A percentile compares a stretch with the other conserved stretches of the same genome.
Evolutionary conservation across 2,113 vertebrate genomes (phyloP).

Genomic region (Noctilio leporinus): DNA sequence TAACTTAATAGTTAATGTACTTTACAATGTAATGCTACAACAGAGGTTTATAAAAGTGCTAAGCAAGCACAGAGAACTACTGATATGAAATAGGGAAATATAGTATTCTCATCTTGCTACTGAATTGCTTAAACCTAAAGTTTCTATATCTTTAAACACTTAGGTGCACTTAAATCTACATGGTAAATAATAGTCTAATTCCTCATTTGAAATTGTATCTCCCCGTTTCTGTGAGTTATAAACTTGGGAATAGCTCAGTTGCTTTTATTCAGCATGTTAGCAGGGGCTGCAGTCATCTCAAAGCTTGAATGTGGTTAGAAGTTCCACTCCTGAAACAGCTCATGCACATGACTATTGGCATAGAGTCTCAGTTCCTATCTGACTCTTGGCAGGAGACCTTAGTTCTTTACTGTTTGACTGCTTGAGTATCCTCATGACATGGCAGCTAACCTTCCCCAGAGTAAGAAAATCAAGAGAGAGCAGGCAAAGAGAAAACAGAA

Average conservation of each 20-base stretch:
- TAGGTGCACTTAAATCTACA: not conserved
- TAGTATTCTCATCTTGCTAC: not conserved
- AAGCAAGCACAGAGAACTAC: not conserved
- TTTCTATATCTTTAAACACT: not conserved
- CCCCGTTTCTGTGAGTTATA: not conserved
- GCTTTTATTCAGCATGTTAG: not conserved
- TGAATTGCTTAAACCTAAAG: not conserved
- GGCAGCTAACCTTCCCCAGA: not conserved
- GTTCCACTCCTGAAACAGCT: not conserved
- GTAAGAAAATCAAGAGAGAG: not conserved
- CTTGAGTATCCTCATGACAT: not conserved
- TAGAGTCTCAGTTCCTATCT: not conserved
- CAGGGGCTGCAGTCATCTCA: not conserved
- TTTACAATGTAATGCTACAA: not conserved
- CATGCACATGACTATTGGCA: not conserved
- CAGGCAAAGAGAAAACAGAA: not conserved
- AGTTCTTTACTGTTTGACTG: not conserved
- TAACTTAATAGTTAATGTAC: not conserved
- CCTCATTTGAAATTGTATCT: not conserved
- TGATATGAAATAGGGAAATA: not conserved
- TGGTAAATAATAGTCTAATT: not conserved
- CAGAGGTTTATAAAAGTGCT: not conserved
- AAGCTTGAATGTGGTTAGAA: not conserved
- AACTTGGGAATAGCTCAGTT: not conserved
- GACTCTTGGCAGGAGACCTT: not conserved